Base-by-base conservation (phyloP, 1,140 invertebrate genomes). In the Bombus affinis region DNA sequence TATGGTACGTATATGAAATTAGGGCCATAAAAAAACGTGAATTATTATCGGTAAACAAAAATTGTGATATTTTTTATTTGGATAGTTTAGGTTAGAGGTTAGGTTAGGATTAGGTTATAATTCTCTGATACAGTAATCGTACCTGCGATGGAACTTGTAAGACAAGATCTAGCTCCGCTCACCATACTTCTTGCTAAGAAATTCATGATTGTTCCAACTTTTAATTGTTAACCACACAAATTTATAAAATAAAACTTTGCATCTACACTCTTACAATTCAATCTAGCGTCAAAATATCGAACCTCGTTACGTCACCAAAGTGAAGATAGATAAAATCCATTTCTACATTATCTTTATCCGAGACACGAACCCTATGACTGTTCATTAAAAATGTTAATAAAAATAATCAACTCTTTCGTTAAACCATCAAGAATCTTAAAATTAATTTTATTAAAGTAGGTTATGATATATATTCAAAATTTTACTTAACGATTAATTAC, bases 131-230 rank as follows among this genome's bases (percentile, higher is more conserved):
- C 10, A 57, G 39, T 66, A 13, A 71, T n/a, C 25, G 2, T 93
- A 94, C 93, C 91, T 91, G 84, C 59, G 1, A 89, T 68, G 42
- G 87, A 82, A 74, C 71, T 92, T 75, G 76, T 42, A n/a, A 93
- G 18, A 39, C 74, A 93, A 22, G 82, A 70, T 62, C 74, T 90
- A 22, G 90, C 81, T 35, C 91, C 78, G 6, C 62, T 92, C 18
- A 81, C 76, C 37, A 93, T n/a, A 75, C 74, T 89, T 59, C 59
- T 92, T 9, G 81, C 44, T 18, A 94, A 62, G 53, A 91, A 62
- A 81, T 91, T 94, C 93, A 94, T 94, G 66, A 42, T 59, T 65
- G 59, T 47, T 22, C 9, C 70, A 76, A 88, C 74, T 12, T 75
- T 47, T 77, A 35, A 12, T 37, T 3, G 25, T 53, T 4, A 79